Evolutionary conservation across 2,797 vertebrate genomes (phyloP).

Genomic region (Scyliorhinus canicula): DNA sequence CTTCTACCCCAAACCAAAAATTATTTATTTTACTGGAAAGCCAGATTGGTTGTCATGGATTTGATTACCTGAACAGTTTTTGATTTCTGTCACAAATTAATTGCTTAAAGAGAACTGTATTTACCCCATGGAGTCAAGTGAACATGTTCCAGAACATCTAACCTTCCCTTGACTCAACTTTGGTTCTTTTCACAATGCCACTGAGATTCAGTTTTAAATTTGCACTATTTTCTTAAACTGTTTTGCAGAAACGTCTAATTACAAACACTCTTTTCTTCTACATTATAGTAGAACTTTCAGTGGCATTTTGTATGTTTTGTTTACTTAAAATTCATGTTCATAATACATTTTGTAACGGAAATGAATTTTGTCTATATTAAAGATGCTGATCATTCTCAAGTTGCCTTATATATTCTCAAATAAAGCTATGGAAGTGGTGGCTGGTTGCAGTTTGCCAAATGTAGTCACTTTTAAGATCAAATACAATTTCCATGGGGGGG

Average conservation of each 20-base stretch:
- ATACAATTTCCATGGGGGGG: background rate
- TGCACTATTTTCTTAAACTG: constrained; percentile 36
- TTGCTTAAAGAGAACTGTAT: background rate
- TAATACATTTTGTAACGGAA: constrained; percentile 4
- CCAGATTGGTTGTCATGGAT: background rate
- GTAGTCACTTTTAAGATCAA: background rate
- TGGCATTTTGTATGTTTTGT: constrained; percentile 27
- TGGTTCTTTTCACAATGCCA: constrained; percentile 14
- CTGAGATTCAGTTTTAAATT: constrained; percentile 36
- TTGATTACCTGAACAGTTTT: background rate
- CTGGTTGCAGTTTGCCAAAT: background rate
- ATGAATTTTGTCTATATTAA: constrained; percentile 36
- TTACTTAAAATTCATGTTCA: constrained; percentile 7
- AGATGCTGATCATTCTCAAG: constrained; percentile 1
- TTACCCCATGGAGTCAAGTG: background rate
- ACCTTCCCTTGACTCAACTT: background rate
- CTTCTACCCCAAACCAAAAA: background rate
- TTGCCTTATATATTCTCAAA: background rate
- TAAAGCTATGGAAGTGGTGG: background rate
- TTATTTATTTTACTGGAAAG: background rate
- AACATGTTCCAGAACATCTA: background rate
- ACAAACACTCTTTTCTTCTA: constrained; percentile 19
- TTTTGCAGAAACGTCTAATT: constrained; percentile 22
- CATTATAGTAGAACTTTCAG: constrained; percentile 18
- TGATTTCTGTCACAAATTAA: background rate